Evolutionary conservation across 2,113 vertebrate species (phyloP).

Genomic region (Todiramphus chloris): DNA sequence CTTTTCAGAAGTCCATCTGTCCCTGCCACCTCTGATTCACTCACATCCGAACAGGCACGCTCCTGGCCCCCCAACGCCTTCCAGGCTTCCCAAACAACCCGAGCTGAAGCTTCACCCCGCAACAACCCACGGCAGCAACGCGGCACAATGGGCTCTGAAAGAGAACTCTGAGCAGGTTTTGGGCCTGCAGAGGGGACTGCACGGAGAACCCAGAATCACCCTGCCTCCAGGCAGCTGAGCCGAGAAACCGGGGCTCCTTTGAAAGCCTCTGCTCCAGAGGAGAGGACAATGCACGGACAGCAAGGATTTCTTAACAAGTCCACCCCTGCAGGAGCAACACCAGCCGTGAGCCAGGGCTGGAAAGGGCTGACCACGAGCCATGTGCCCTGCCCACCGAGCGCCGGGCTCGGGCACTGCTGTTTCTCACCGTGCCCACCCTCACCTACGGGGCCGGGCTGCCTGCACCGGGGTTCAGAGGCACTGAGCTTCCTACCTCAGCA

Average conservation of each 20-base stretch:
- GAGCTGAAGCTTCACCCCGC: not conserved
- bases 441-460: not conserved
- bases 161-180: fast-evolving
- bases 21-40: slow-evolving; percentile 3
- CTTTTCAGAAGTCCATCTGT: not conserved
- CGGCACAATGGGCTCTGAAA: not conserved
- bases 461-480: not conserved
- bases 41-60: not conserved
- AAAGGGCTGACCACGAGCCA: not conserved
- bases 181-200: not conserved
- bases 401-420: not conserved
- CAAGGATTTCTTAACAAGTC: not conserved
- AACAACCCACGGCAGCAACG: fast-evolving
- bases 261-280: not conserved
- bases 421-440: not conserved
- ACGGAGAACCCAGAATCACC: fast-evolving
- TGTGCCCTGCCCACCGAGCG: not conserved
- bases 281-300: not conserved
- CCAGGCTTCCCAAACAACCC: not conserved
- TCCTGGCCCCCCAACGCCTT: fast-evolving
- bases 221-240: not conserved
- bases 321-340: not conserved
- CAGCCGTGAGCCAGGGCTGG: not conserved
- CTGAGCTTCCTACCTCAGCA: not conserved
- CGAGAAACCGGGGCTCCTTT: not conserved